Evolutionary conservation across 2,888 invertebrate species (phyloP).

Genomic region (Pseudoips prasinana): DNA sequence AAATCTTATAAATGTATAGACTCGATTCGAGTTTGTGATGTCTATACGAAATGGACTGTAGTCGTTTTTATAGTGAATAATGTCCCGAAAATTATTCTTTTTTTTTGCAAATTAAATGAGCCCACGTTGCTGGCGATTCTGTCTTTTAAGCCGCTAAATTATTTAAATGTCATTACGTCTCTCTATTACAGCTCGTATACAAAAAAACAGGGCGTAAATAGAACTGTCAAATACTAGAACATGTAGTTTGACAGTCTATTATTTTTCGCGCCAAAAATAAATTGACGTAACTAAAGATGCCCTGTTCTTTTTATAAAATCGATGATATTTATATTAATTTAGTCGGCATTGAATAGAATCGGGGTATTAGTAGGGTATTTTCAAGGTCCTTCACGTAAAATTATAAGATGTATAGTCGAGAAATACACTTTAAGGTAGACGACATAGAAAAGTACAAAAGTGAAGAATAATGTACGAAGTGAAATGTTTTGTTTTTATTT

Average conservation of each 20-base stretch:
- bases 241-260: no score
- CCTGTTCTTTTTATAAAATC: no score
- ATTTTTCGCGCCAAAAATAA: no score
- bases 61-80: slow-evolving; percentile 19
- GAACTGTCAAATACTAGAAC: no score
- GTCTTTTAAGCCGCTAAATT: no score
- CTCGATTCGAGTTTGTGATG: slow-evolving; percentile 30
- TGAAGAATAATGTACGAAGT: slow-evolving; percentile 21
- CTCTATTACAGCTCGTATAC: no score
- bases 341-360: no score
- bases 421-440: slow-evolving; percentile 49
- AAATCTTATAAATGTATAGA: slow-evolving; percentile 31
- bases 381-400: slow-evolving; percentile 24
- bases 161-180: no score
- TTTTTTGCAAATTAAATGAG: slow-evolving; percentile 18
- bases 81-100: slow-evolving; percentile 18
- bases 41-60: slow-evolving; percentile 26
- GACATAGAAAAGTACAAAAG: slow-evolving; percentile 63
- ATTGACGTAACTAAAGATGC: no score
- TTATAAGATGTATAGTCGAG: slow-evolving; percentile 37
- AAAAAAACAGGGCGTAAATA: no score
- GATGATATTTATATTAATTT: no score
- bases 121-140: slow-evolving; percentile 19
- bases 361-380: no score
- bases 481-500: slow-evolving; percentile 32